Conservation (phyloP, 2,888 invertebrate species). For the Ommatoiulus sabulosus region DNA sequence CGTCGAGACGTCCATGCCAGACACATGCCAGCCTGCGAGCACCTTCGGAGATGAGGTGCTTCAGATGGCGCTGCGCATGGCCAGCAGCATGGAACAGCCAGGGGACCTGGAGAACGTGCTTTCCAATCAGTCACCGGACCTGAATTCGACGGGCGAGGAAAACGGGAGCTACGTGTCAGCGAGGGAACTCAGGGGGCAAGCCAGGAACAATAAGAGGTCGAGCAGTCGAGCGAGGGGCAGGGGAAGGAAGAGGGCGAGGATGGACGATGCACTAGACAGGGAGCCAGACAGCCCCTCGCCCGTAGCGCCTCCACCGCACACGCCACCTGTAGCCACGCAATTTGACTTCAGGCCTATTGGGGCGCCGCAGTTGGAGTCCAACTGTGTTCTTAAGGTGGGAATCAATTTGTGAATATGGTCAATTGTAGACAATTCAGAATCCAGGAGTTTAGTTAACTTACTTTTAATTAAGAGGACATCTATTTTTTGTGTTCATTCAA, state of each 20-base stretch:
- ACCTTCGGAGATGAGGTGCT: constrained; percentile 66
- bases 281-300: background rate
- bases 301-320: constrained; percentile 55
- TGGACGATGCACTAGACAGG: constrained; percentile 53
- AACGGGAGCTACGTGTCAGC: constrained; percentile 55
- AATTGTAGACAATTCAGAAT: background rate
- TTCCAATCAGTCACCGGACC: background rate
- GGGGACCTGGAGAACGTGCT: constrained; percentile 78
- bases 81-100: constrained; percentile 81
- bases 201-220: constrained; percentile 54
- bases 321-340: constrained; percentile 37
- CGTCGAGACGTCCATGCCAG: constrained; percentile 54
- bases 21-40: constrained; percentile 53
- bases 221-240: constrained; percentile 54
- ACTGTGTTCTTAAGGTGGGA: constrained; percentile 58
- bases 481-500: too few relatives aligned
- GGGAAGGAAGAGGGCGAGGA: constrained; percentile 57
- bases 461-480: background rate
- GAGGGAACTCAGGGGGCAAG: constrained; percentile 56
- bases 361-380: constrained; percentile 55
- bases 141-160: constrained; percentile 47
- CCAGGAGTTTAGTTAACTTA: background rate
- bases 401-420: background rate
- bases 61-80: constrained; percentile 67
- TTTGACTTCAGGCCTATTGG: constrained; percentile 3